phyloP scores from a whole-genome alignment of 2,113 vertebrate genomes.

The Desmodus rotundus region DNA sequence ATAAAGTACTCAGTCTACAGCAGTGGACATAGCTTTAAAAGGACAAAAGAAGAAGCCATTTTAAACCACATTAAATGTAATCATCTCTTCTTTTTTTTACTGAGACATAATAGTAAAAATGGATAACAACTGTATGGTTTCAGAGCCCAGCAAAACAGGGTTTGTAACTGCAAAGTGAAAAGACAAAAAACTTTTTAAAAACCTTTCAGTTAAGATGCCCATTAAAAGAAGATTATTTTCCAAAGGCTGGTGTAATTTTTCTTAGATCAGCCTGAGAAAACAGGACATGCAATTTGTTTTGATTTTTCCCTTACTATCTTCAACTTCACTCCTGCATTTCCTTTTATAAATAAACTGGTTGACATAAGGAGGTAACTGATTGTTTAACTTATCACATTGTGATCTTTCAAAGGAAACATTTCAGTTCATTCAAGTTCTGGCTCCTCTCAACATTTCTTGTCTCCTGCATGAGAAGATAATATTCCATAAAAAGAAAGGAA shows the following conservation, averaged over 20 bases:
- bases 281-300: neutral
- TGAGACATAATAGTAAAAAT: slow-evolving; percentile 47
- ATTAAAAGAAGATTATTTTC: neutral
- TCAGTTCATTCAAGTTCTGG: slow-evolving; percentile 28
- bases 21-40: slow-evolving; percentile 23
- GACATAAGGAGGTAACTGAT: slow-evolving; percentile 7
- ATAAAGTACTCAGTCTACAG: neutral
- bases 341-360: slow-evolving; percentile 39
- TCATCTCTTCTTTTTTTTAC: neutral
- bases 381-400: slow-evolving; percentile 29
- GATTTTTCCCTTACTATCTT: slow-evolving; percentile 19
- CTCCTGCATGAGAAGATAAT: slow-evolving; percentile 14
- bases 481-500: slow-evolving; percentile 32
- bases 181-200: neutral
- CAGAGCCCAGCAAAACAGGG: neutral
- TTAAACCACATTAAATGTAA: slow-evolving; percentile 48
- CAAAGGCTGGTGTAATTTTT: slow-evolving; percentile 18
- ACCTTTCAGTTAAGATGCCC: neutral
- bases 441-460: slow-evolving; percentile 2
- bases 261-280: neutral
- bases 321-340: neutral
- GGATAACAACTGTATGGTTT: slow-evolving; percentile 24
- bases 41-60: slow-evolving; percentile 37
- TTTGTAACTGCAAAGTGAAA: neutral
- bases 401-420: slow-evolving; percentile 39